phyloP scores from a whole-genome alignment of 2,113 vertebrate genomes.

The Platichthys flesus region DNA sequence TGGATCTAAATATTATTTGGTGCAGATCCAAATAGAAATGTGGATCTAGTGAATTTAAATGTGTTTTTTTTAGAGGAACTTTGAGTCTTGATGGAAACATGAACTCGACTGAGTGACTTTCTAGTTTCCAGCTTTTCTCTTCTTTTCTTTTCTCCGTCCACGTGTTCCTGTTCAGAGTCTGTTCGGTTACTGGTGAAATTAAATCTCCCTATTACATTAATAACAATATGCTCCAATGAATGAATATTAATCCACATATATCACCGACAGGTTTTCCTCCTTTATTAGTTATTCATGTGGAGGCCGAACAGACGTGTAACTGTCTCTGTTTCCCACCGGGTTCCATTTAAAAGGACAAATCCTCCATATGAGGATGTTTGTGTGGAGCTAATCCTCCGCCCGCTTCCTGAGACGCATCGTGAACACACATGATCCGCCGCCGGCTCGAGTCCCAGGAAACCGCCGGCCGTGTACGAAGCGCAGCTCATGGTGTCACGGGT shows the following conservation, averaged over 20 bases:
- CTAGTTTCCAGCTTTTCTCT: too few species aligned
- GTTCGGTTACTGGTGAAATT: neutral
- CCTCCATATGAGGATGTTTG: slow-evolving; percentile 22
- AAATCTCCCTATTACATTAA: neutral
- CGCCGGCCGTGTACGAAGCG: neutral
- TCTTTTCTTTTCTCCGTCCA: too few species aligned
- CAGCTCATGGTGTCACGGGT: neutral
- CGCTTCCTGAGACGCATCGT: slow-evolving; percentile 30
- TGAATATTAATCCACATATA: neutral
- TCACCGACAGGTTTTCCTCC: neutral
- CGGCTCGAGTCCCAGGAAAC: neutral
- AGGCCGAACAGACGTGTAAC: neutral
- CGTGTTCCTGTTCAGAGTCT: neutral
- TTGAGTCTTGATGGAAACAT: too few species aligned
- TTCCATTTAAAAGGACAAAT: slow-evolving; percentile 41
- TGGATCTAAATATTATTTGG: too few species aligned
- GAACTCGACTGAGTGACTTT: too few species aligned
- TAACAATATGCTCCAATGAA: neutral
- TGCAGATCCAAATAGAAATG: too few species aligned
- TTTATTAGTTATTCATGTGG: slow-evolving; percentile 21
- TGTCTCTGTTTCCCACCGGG: slow-evolving; percentile 13
- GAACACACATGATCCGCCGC: slow-evolving; percentile 12
- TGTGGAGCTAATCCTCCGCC: slow-evolving; percentile 12
- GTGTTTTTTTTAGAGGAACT: too few species aligned
- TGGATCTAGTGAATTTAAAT: too few species aligned